Evolutionary conservation across 1,140 invertebrate genomes (phyloP).

Genomic region (Antheraea mylitta): DNA sequence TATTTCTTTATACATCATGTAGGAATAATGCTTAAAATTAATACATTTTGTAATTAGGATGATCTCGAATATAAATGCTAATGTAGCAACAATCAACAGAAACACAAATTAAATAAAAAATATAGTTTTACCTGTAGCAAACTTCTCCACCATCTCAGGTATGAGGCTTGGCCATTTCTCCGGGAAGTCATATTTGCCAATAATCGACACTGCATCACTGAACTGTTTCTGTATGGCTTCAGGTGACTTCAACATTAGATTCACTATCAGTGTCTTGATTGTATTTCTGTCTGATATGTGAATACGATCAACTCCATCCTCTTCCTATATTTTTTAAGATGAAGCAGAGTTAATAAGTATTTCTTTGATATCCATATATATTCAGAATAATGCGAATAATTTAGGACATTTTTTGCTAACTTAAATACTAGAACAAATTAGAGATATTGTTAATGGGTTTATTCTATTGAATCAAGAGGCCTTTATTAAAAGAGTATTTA

Average conservation of each 20-base stretch:
- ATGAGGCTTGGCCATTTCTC: constrained; percentile 96
- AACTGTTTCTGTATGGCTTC: constrained; percentile 95
- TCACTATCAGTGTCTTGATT: constrained; percentile 93
- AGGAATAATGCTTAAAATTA: no score
- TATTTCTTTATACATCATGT: no score
- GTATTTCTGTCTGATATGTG: constrained; percentile 87
- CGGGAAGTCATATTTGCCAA: constrained; percentile 96
- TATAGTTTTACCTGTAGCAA: constrained; percentile 82
- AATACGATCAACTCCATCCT: constrained; percentile 90
- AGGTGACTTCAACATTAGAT: constrained; percentile 95
- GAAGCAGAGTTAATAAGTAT: neutral
- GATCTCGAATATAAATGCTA: no score
- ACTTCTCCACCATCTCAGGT: constrained; percentile 94
- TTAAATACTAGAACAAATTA: no score
- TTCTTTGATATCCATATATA: no score
- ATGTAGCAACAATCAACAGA: no score
- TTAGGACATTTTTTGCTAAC: no score
- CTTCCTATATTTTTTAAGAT: constrained; percentile 80
- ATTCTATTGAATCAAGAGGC: no score
- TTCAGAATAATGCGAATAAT: no score
- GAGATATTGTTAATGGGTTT: no score
- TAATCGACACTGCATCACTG: constrained; percentile 97
- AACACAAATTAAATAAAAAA: neutral
- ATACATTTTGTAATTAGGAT: no score
- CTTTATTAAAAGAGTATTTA: no score